Base-by-base conservation (phyloP, 1,140 invertebrate species). In the Trialeurodes vaporariorum region DNA sequence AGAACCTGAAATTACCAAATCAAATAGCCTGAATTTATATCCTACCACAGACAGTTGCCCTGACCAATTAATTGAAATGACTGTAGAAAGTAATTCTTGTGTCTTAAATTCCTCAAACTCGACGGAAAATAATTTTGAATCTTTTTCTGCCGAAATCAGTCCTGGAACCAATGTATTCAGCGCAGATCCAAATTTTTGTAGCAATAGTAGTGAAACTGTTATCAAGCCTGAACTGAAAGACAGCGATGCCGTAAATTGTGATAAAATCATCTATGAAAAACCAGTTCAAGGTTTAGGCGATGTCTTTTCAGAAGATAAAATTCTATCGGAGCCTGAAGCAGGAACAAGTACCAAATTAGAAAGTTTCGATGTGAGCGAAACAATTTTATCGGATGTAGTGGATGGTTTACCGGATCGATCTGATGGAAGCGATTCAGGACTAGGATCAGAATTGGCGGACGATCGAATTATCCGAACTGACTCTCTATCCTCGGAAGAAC, bases 371-470 rank as follows among this genome's bases (percentile, higher is more conserved):
- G 17, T 49, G 34, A 49, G 17, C n/a, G n/a, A n/a, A n/a, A n/a
- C n/a, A 49, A 17, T 49, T 49, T 49, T 49, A 17, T 49, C 34
- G 17, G 34, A 49, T 49, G 34, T 49, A 9, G 34, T 49, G 34
- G 67, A 68, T 64, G 58, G 61, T 71, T 61, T 27, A 27, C 59
- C 64, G 26, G 78, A 85, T 2, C 77, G 87, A 66, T 89, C 87
- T 9, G 89, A 92, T 75, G 88, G 88, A 2, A 92, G 89, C 61
- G 90, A 92, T 76, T 92, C 89, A 1, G 90, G 90, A 0, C 74
- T 92, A 25, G 87, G 77, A 25, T 77, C 79, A 27, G 79, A 81
- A 73, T 69, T 79, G 26, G 70, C 71, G 63, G 79, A 81, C 68
- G 78, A 80, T 67, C 69, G 79, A 71, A 66, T 40, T 25, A 34